Evolutionary conservation across 1,140 invertebrate genomes (phyloP), one percentile per base, ranked within the genome.

Genomic region (Zaprionus lachaisei): DNA sequence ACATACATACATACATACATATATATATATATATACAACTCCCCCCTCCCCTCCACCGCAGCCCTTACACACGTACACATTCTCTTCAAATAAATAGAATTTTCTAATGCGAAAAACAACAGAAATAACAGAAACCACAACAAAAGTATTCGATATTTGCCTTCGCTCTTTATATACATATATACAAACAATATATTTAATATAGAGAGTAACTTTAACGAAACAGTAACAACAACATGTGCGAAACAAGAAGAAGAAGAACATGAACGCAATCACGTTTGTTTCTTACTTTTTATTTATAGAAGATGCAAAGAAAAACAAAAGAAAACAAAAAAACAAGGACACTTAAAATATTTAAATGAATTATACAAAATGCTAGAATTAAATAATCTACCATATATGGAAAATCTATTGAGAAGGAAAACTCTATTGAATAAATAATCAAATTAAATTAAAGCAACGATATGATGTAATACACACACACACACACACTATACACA

Each of bases 71-170:
- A 63, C 34, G 55, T 22, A 82, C 38, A 85, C 73, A 86, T 80
- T 91, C 83, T 86, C 68, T 71, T 56, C 31, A 38, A 74, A 67
- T 55, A 73, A 72, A 82, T 80, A 60, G 67, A 76, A 85, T 79
- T 75, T 90, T 82, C 55, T 66, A 81, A 56, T 31, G 49, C 24
- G 24, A 61, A 47, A 49, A 38, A 85, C 60, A 80, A 58, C 77
- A 70, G 31, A 34, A 34, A 58, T 56, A 73, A 85, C 51, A 80
- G 79, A 67, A 80, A 80, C 62, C 78, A 81, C 71, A 91, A 91
- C 86, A 86, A 90, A 90, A 90, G 86, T 91, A 90, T 91, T 90
- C 86, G 80, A 90, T 81, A 91, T 90, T 90, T 91, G 86, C 86
- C 86, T 90, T 90, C 73, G 80, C 80, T 87, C 81, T 89, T 90